These are phyloP conservation scores for Nylanderia fulva DNA, from an alignment of 1,140 invertebrate species.

Conservation along the genomic window DNA sequence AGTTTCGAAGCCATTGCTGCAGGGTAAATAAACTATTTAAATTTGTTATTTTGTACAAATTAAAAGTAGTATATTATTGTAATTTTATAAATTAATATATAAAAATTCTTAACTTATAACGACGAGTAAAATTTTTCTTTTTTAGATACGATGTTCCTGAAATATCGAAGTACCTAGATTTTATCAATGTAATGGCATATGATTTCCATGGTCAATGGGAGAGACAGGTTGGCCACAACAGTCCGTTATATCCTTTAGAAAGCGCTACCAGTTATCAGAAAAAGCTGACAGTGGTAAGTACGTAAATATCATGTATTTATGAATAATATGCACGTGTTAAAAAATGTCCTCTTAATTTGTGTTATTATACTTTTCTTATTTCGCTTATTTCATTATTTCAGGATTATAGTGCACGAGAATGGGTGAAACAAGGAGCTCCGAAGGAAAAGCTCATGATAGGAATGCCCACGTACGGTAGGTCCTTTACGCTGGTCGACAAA, in stretches of 20 bases:
- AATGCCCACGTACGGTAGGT: constrained; percentile 97
- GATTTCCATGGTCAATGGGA: constrained; percentile 98
- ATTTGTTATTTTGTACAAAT: background rate
- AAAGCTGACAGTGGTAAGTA: constrained; percentile 94
- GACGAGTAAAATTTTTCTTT: background rate
- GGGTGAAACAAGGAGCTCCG: constrained; percentile 97
- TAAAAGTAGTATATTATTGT: background rate
- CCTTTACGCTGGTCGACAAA: constrained; percentile 96
- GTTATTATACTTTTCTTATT: constrained; percentile 1
- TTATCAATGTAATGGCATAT: constrained; percentile 98
- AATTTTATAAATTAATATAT: constrained; percentile 19
- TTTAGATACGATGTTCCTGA: constrained; percentile 95
- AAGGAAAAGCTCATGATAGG: constrained; percentile 98
- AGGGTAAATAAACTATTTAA: constrained; percentile 86
- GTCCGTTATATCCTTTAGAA: constrained; percentile 95
- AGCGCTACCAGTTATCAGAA: constrained; percentile 95
- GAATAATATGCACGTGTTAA: background rate
- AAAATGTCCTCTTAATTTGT: background rate
- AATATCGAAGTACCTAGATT: constrained; percentile 97
- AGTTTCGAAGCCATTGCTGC: constrained; percentile 97
- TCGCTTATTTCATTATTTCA: constrained; percentile 76
- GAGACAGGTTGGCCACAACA: constrained; percentile 96
- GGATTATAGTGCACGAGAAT: constrained; percentile 96
- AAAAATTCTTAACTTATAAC: background rate
- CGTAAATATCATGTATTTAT: background rate